phyloP scores from a whole-genome alignment of 2,888 invertebrate species.

The Rotaria magnacalcarata region DNA sequence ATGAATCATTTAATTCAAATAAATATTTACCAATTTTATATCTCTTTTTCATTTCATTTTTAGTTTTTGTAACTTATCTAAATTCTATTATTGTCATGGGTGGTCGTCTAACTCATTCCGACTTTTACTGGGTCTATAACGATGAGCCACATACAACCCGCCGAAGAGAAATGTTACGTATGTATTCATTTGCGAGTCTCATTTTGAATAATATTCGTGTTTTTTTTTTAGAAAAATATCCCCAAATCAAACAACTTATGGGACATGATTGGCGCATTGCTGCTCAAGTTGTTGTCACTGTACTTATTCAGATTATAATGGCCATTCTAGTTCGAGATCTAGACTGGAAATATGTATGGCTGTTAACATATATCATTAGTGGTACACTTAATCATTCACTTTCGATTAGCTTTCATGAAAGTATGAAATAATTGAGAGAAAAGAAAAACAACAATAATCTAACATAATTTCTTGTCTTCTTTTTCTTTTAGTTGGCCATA shows the following conservation, averaged over 20 bases:
- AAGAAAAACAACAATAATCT: background rate
- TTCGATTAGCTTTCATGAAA: constrained; percentile 58
- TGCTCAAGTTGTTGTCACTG: constrained; percentile 46
- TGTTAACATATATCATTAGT: constrained; percentile 49
- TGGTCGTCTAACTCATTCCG: background rate
- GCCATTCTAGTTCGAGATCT: constrained; percentile 50
- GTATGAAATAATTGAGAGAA: background rate
- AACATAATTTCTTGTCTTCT: no score
- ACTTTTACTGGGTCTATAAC: constrained; percentile 44
- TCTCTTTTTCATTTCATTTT: background rate
- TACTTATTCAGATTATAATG: constrained; percentile 43
- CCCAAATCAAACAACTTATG: constrained; percentile 59
- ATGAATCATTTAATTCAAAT: background rate
- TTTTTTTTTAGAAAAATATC: constrained; percentile 51
- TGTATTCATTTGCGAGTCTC: background rate
- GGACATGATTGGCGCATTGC: constrained; percentile 54
- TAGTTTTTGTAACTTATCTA: background rate
- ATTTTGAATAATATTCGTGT: background rate
- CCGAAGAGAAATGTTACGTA: constrained; percentile 43
- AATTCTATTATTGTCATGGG: constrained; percentile 25
- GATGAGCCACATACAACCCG: constrained; percentile 46
- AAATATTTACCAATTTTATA: background rate
- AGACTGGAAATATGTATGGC: constrained; percentile 49
- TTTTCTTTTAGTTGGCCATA: constrained; percentile 50
- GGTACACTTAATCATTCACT: constrained; percentile 57